Base-by-base conservation (phyloP, 2,113 vertebrate genomes). In the Onychostoma macrolepis region DNA sequence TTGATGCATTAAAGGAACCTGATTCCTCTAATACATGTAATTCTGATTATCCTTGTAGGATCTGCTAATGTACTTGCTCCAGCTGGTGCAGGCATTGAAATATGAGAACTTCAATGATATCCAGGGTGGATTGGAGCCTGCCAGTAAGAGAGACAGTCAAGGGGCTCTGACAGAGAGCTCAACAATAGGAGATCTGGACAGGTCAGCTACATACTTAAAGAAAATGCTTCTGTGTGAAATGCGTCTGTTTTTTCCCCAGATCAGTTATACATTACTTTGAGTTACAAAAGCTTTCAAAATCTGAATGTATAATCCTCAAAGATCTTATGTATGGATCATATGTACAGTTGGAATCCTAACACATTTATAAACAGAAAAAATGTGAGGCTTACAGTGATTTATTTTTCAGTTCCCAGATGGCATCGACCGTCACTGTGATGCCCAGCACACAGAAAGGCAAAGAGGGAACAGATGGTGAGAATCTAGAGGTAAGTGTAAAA, bases 61-160 rank as follows among this genome's bases (percentile, higher is more conserved):
- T 93, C 94, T 99, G 84, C 92, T 99, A 88, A 99, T 99, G 98
- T 99, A 99, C 91, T 93, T 99, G 17, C 94, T 99, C 10, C 98
- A 99, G 89, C 94, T 99, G 90, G 98, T 99, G 33, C 98, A 99
- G 89, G 98, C 98, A 15, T 84, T 99, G 86, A 99, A 99, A 87
- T 99, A 99, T 0, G 98, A 99, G 93, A 99, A 97, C 92, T 99
- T 99, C 71, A 96, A 95, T 69, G 98, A 99, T 86, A 99, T 99
- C 93, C 97, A 96, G 93, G 95, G 94, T 56, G 97, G 97, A 53
- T 92, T 99, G 93, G 98, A 99, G 87, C 97, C 98, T 11, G 93
- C 94, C 87, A 96, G 94, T 89, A 99, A 97, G 92, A 96, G 95
- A 87, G 97, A 98, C 85, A 94, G 93, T 91, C 98, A 99, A 85